phyloP scores from a whole-genome alignment of 2,888 invertebrate species.

The Congeria kusceri region DNA sequence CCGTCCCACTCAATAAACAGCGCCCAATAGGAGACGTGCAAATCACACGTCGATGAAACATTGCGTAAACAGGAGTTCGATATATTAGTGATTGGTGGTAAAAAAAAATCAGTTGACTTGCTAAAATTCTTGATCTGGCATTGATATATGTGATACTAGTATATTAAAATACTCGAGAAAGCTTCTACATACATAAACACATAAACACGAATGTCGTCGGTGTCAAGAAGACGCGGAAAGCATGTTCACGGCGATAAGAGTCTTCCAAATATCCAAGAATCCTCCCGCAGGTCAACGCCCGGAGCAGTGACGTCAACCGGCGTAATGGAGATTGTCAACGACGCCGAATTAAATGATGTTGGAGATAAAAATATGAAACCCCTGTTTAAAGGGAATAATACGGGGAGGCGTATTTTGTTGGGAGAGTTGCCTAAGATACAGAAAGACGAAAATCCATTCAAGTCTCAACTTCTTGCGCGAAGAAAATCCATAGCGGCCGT shows the following conservation, averaged over 20 bases:
- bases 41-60: too few relatives aligned
- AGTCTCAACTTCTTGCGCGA: neutral
- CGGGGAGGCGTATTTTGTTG: neutral
- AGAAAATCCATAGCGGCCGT: neutral
- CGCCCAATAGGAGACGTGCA: too few relatives aligned
- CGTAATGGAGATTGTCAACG: neutral
- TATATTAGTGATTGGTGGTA: too few relatives aligned
- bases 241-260: neutral
- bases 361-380: neutral
- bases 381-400: slow-evolving; percentile 15
- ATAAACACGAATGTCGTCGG: too few relatives aligned
- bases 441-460: neutral
- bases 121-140: too few relatives aligned
- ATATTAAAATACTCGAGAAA: too few relatives aligned
- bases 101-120: too few relatives aligned
- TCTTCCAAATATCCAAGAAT: slow-evolving; percentile 28
- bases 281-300: neutral
- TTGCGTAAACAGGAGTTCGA: too few relatives aligned
- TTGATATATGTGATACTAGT: too few relatives aligned
- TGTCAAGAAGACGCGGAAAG: too few relatives aligned
- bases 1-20: too few relatives aligned
- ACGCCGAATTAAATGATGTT: neutral
- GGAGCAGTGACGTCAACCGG: neutral
- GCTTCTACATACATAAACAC: too few relatives aligned
- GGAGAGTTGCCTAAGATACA: slow-evolving; percentile 2